Evolutionary conservation across 92 coral and sea anemone species (phyloP), one percentile per base, ranked within the genome.

Genomic region (Scolanthus callimorphus): DNA sequence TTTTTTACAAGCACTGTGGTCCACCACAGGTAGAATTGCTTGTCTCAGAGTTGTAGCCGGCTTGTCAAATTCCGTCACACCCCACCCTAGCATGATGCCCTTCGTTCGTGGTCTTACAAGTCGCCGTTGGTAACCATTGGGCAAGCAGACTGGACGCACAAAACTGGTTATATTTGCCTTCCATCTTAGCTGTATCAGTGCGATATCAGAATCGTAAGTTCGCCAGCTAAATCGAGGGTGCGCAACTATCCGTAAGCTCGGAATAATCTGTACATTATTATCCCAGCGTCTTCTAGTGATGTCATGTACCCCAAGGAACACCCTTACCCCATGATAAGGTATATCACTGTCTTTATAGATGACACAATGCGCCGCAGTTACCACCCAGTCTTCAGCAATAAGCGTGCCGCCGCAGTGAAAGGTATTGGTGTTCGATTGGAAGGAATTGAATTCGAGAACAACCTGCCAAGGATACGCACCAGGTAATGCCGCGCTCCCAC

Each of bases 381-480:
- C 82, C 17, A 92, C 78, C 98, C 96, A 92, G 45, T 80, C 70
- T 19, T 92, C 96, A 50, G 88, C 78, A 52, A 92, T 59, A 2
- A 92, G 81, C 1, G 94, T 67, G 8, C 98, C 98, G 49, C 96
- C 98, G 66, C 98, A 92, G 53, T 79, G 85, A 34, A 84, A 64
- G 0, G 44, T 62, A 31, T 59, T 57, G 48, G 38, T 55, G n/a
- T 58, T 60, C 0, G 75, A 52, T 22, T 68, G 64, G 38, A 55
- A 38, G 0, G 63, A 57, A 17, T 62, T 31, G 11, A 58, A 43
- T 51, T 71, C 80, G 58, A 92, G 51, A 9, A 87, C 96, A 17
- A 89, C 98, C 29, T 92, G 98, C 98, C 98, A 92, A 0, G 98
- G 98, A 94, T 95, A 92, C 27, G 71, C 81, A 12, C 84, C 91